Conservation (phyloP, 1,140 invertebrate species). For the Solenopsis invicta region DNA sequence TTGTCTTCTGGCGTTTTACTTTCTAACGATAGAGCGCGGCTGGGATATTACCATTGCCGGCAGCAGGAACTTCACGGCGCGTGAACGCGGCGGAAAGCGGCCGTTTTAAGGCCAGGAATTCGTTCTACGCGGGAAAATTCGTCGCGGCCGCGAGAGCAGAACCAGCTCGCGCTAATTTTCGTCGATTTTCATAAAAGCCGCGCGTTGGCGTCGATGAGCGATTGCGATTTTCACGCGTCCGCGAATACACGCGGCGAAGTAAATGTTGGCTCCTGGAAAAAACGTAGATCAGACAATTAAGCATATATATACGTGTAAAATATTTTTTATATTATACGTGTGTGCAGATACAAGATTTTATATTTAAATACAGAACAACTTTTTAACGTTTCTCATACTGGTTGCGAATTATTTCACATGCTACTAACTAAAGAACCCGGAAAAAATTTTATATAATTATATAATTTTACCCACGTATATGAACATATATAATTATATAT, state of each 20-base stretch:
- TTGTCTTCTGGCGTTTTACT: constrained; percentile 57
- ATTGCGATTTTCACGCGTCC: constrained; percentile 29
- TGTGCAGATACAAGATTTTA: neutral
- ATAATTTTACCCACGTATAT: too few relatives aligned
- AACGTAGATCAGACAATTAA: neutral
- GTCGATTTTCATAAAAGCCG: constrained; percentile 19
- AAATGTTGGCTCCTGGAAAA: neutral
- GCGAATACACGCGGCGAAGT: constrained; percentile 14
- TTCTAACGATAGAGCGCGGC: constrained; percentile 56
- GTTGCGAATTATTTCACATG: neutral
- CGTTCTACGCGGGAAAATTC: constrained; percentile 45
- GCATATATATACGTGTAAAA: neutral
- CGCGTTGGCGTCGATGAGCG: neutral
- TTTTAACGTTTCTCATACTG: neutral
- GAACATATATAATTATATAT: too few relatives aligned
- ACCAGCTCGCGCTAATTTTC: constrained; percentile 35
- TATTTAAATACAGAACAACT: too few relatives aligned
- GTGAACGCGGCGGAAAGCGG: constrained; percentile 38
- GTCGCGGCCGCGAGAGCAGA: constrained; percentile 28
- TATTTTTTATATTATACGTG: neutral
- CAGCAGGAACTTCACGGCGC: constrained; percentile 30
- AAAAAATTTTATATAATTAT: too few relatives aligned
- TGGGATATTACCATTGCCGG: constrained; percentile 23
- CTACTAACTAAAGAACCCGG: neutral
- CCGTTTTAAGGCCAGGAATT: constrained; percentile 18